Percentiles rank a stretch among this genome's conserved stretches.
Conservation (phyloP, 2,888 invertebrate species). For the Strigamia maritima region DNA sequence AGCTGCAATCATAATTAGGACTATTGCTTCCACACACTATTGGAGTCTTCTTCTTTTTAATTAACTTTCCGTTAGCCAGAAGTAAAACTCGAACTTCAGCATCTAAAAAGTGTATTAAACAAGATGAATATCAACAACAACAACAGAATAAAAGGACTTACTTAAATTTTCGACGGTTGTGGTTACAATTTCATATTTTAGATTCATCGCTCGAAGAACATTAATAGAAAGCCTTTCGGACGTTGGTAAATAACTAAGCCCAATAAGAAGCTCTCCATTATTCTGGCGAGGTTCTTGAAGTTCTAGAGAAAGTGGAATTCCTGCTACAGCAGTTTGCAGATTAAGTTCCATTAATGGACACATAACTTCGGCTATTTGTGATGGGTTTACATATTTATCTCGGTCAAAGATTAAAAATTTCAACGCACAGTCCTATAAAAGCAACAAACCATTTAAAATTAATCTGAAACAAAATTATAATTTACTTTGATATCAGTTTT, state of each 20-base stretch:
- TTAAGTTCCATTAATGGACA: not conserved
- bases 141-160: not conserved
- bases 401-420: conserved; percentile 31
- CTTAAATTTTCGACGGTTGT: conserved; percentile 15
- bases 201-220: conserved; percentile 9
- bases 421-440: conserved; percentile 4
- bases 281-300: conserved; percentile 13
- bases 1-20: not conserved
- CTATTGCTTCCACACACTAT: not conserved
- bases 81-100: conserved; percentile 31
- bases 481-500: conserved; percentile 35
- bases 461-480: not conserved
- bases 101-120: not conserved
- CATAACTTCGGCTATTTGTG: conserved; percentile 2
- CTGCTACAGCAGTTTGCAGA: not conserved
- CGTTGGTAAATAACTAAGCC: conserved; percentile 28
- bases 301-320: not conserved
- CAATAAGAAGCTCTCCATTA: conserved; percentile 35
- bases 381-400: conserved; percentile 31
- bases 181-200: conserved; percentile 34
- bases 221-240: conserved; percentile 7
- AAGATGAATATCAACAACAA: not conserved
- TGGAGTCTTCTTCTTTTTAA: conserved; percentile 18
- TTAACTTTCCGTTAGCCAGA: not conserved
- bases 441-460: not conserved